Evolutionary conservation across 2,113 vertebrate genomes (phyloP), one percentile per base, ranked within the genome.

Genomic region (Typhlomys cinereus): DNA sequence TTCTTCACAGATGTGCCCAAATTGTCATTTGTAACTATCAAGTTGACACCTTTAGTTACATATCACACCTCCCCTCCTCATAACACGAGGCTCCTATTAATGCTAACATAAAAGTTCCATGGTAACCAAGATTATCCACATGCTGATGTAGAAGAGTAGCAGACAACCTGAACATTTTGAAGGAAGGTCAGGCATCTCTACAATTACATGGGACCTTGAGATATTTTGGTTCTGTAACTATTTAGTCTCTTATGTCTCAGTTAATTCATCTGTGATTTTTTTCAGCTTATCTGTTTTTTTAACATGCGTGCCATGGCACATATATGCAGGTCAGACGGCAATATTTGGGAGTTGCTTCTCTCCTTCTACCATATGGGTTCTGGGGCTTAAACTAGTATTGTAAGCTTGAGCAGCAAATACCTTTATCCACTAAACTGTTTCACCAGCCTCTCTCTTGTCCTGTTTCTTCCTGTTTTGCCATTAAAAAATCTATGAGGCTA

Each of bases 251-350:
- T 70, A 48, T 88, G 59, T 46, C n/a, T 90, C 29, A 62, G 36
- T 85, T 90, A 90, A 54, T 44, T 81, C 14, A 46, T 88, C 74
- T 74, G 12, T 41, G 66, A 96, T n/a, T n/a, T n/a, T n/a, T n/a
- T n/a, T n/a, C n/a, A n/a, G n/a, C n/a, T n/a, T n/a, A n/a, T n/a
- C n/a, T n/a, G n/a, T n/a, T n/a, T n/a, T n/a, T n/a, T n/a, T n/a
- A n/a, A n/a, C n/a, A n/a, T n/a, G n/a, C n/a, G n/a, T n/a, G n/a
- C n/a, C n/a, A n/a, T n/a, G n/a, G n/a, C n/a, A n/a, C n/a, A n/a
- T n/a, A n/a, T n/a, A n/a, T n/a, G n/a, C n/a, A n/a, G n/a, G n/a
- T n/a, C n/a, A n/a, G n/a, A n/a, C n/a, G n/a, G n/a, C n/a, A n/a
- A n/a, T n/a, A n/a, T n/a, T n/a, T n/a, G n/a, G n/a, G n/a, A n/a